Base-by-base conservation (phyloP, 2,797 vertebrate species). In the Muraenolepis orangiensis region DNA sequence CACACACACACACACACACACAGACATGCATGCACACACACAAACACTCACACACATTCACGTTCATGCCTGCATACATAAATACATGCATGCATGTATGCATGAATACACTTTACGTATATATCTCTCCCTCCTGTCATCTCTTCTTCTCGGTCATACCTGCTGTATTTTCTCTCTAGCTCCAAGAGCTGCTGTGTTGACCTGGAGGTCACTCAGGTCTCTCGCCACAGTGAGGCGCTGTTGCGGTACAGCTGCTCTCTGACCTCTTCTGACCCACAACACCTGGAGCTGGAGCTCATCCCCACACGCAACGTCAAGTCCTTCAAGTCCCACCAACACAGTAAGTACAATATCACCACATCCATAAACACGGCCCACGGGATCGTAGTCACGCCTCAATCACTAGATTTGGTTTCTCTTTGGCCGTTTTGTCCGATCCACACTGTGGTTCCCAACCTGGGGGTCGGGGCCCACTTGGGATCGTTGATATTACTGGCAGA, bases 181-280 rank as follows among this genome's bases (percentile, higher is more conserved):
- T 34, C 40, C 26, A 12, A 83, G 72, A 20, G 5, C 1, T 91
- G 89, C 81, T 91, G 90, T 12, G 0, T 0, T 18, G 74, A 78
- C 61, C 34, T n/a, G 0, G n/a, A 11, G 0, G 78, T 84, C 28
- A 79, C 6, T 0, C 20, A 64, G 29, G 76, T 64, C 57, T 3
- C 3, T 23, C 57, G 76, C 31, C 67, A 6, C 61, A 57, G 61
- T 0, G 66, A 75, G 51, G 14, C 36, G 0, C 10, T 73, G 28
- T 57, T 92, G 72, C 79, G 1, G 72, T 90, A 87, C 86, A 90
- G 87, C 90, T 93, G 92, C 81, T 72, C 51, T 0, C 80, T 93
- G 70, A 31, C 30, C 2, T 66, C 74, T 5, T 5, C 68, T 14
- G 70, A 87, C 23, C 79, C 79, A 4, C 75, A 78, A 46, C 78